phyloP scores from a whole-genome alignment of 2,797 vertebrate genomes.

The Diceros bicornis region DNA sequence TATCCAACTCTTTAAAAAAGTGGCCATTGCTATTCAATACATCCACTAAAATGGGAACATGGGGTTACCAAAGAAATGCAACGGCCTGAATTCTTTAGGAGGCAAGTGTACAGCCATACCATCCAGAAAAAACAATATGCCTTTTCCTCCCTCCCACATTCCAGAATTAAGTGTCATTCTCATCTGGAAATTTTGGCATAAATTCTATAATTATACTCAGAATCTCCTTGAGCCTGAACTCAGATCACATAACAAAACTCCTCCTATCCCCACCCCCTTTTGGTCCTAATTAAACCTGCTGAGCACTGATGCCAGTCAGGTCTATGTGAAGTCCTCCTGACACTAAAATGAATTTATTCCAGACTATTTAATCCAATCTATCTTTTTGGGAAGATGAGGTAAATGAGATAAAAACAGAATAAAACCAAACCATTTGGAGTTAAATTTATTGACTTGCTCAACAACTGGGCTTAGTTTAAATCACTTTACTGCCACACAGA shows the following conservation, averaged over 20 bases:
- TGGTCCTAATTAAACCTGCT: background rate
- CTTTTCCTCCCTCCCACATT: background rate
- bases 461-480: background rate
- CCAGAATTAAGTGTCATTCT: background rate
- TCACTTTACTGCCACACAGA: background rate
- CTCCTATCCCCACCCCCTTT: background rate
- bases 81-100: background rate
- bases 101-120: background rate
- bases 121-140: background rate
- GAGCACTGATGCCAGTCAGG: background rate
- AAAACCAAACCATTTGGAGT: background rate
- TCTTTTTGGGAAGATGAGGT: background rate
- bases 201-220: slow-evolving; percentile 27
- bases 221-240: background rate
- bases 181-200: slow-evolving; percentile 36
- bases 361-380: background rate
- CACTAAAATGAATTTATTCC: background rate
- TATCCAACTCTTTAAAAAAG: background rate
- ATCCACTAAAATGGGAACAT: background rate
- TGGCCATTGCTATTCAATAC: background rate
- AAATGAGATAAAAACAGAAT: background rate
- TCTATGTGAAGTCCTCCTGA: background rate
- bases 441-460: background rate
- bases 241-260: background rate
- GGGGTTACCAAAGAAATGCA: background rate